These are phyloP conservation scores for Tanytarsus gracilentus DNA, from an alignment of 2,888 invertebrate genomes.

Conservation along the genomic window DNA sequence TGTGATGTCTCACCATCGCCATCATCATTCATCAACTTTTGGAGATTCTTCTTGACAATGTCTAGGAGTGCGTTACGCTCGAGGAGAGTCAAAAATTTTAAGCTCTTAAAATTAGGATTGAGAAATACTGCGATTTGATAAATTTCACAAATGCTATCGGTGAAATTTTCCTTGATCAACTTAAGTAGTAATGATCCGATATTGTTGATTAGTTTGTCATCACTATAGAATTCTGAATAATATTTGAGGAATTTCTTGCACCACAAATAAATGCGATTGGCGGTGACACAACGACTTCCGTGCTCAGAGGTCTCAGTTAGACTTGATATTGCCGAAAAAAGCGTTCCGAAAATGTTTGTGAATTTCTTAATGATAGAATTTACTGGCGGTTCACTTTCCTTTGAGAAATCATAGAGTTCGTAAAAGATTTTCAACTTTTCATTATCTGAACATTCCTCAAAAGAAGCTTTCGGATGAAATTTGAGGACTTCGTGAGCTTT, in stretches of 20 bases:
- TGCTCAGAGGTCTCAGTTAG: constrained; percentile 4
- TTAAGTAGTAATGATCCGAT: constrained; percentile 18
- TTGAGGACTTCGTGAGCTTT: background rate
- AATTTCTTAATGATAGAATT: background rate
- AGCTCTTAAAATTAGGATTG: constrained; percentile 31
- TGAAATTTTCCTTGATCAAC: constrained; percentile 29
- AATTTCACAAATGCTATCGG: constrained; percentile 14
- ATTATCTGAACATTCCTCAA: background rate
- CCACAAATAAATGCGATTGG: constrained; percentile 31
- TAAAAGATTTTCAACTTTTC: constrained; percentile 13
- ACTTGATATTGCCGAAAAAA: constrained; percentile 15
- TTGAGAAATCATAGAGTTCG: background rate
- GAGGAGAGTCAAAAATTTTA: constrained; percentile 30
- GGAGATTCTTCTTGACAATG: constrained; percentile 18
- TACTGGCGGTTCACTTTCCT: background rate
- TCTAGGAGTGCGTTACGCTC: constrained; percentile 27
- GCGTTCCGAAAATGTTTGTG: background rate
- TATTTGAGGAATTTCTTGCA: constrained; percentile 30
- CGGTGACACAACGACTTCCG: constrained; percentile 7
- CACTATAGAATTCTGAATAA: constrained; percentile 12
- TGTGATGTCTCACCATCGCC: background rate
- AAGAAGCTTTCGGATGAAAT: background rate
- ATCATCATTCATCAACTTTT: constrained; percentile 11
- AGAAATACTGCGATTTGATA: constrained; percentile 31
- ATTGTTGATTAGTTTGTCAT: constrained; percentile 23